Base-by-base conservation (phyloP, 2,113 vertebrate species). In the Chrysochloris asiatica region DNA sequence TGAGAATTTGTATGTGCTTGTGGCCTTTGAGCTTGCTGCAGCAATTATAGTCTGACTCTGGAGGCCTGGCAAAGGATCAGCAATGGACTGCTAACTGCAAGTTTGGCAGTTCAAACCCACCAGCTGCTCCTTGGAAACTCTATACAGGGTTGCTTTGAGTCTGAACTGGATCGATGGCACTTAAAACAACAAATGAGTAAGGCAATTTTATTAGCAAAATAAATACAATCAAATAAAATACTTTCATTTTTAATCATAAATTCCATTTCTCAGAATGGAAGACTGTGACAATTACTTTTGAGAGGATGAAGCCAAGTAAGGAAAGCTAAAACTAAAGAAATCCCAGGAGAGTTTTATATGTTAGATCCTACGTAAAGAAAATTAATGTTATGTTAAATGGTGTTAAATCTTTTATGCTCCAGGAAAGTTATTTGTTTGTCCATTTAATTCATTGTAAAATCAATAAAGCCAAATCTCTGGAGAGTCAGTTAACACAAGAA, bases 381-480 rank as follows among this genome's bases (percentile, higher is more conserved):
- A 96, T 97, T 97, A 97, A 97, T 98, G 83, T 72, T 77, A 90
- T 56, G 61, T 52, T 95, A 93, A 96, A 85, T 80, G 77, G 75
- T 83, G n/a, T 93, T 96, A 92, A 96, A 92, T 97, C 88, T 89
- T 95, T 89, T 50, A 65, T 94, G 87, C 75, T 96, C 71, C 72
- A 89, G 77, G 77, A 75, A 95, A 81, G 89, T 52, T 43, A 86
- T 94, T 95, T 80, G 63, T n/a, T 63, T 94, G 84, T 69, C 82
- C 89, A 16, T 90, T 95, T 88, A 92, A 81, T 93, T 96, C 95
- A 93, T 91, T 9, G 1, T 83, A 78, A 84, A 81, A 85, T 80
- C 84, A 94, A 50, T 92, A 86, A 52, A 87, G 72, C 36, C 87
- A 83, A 71, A 88, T 95, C 93, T 93, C 59, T 85, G 50, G 86